phyloP scores from a whole-genome alignment of 2,888 invertebrate species.

The Epirrhoe alternata region DNA sequence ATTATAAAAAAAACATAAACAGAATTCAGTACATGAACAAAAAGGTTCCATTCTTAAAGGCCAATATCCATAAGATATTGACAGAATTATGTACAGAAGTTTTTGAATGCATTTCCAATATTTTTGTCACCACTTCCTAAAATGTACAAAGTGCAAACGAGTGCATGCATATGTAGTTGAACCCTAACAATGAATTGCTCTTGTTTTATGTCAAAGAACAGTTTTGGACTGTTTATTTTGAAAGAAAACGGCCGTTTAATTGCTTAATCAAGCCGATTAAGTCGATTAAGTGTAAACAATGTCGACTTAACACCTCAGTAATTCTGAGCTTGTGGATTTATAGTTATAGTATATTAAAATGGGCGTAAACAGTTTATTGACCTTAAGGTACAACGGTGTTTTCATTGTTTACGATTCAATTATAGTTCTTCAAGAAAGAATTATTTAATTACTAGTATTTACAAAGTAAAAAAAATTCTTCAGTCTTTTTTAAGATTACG shows the following conservation, averaged over 20 bases:
- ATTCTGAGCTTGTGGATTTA: constrained; percentile 19
- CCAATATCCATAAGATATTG: no score
- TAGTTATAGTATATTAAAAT: constrained; percentile 17
- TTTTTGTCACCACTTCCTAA: not conserved
- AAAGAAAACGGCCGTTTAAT: constrained; percentile 33
- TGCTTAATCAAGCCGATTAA: constrained; percentile 36
- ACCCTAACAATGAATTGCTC: constrained; percentile 26
- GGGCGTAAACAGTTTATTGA: constrained; percentile 23
- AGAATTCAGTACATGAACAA: no score
- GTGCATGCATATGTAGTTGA: not conserved
- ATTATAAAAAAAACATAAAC: no score
- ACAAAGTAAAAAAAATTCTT: no score
- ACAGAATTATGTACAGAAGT: no score
- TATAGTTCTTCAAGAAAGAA: not conserved
- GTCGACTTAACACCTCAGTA: constrained; percentile 20
- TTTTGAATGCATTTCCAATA: no score
- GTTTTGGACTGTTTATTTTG: constrained; percentile 23
- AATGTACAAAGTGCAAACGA: not conserved
- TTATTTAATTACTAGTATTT: not conserved
- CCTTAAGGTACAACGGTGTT: not conserved
- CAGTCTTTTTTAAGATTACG: no score
- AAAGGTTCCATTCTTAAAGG: no score
- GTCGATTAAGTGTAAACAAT: constrained; percentile 30
- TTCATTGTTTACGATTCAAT: constrained; percentile 1
- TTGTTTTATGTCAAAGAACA: constrained; percentile 28